phyloP scores from a whole-genome alignment of 1,140 invertebrate species.

The Cotesia chilonis region DNA sequence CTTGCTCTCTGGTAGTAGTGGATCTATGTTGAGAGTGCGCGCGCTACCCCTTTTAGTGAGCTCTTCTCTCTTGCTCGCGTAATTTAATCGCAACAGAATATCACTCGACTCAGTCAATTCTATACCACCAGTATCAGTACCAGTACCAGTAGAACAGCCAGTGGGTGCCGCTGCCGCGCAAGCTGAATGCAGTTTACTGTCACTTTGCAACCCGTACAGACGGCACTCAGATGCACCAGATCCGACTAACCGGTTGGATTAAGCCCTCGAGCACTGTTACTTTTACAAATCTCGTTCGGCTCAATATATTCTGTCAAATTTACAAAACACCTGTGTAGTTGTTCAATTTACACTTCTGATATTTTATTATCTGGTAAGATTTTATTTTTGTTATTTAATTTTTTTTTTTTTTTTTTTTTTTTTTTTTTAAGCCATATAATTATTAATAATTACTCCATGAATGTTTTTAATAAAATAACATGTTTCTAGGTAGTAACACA shows the following conservation, averaged over 20 bases:
- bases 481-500: too few relatives aligned
- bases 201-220: conserved; percentile 60
- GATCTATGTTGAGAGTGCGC: conserved; percentile 63
- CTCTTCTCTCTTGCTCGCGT: conserved; percentile 9
- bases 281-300: too few relatives aligned
- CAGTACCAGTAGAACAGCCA: too few relatives aligned
- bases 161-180: conserved; percentile 37
- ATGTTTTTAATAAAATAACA: too few relatives aligned
- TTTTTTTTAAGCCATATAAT: too few relatives aligned
- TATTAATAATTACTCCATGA: too few relatives aligned
- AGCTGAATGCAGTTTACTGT: conserved; percentile 61
- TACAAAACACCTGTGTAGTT: not conserved
- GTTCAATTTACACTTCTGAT: not conserved
- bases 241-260: conserved; percentile 42
- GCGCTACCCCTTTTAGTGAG: conserved; percentile 50
- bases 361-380: too few relatives aligned
- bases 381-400: too few relatives aligned
- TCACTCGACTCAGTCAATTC: conserved; percentile 9
- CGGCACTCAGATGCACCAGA: conserved; percentile 59
- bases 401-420: too few relatives aligned
- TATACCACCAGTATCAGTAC: conserved; percentile 1
- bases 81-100: conserved; percentile 5
- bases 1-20: conserved; percentile 42
- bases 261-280: conserved; percentile 5
- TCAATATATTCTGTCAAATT: not conserved